phyloP scores from a whole-genome alignment of 1,140 invertebrate species.

The Panulirus ornatus region DNA sequence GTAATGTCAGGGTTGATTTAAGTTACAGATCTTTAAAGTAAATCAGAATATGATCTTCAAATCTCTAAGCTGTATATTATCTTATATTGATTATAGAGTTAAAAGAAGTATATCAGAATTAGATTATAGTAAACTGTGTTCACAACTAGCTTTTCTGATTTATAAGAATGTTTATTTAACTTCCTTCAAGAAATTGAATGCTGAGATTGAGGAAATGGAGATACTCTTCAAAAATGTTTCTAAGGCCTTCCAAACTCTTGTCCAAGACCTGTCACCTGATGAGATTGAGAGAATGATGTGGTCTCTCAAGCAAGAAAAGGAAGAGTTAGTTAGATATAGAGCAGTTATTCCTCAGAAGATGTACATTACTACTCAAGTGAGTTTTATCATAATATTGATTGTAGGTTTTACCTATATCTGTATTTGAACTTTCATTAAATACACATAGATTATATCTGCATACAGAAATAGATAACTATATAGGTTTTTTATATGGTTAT shows the following conservation, averaged over 20 bases:
- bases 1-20: too few relatives aligned
- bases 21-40: neutral
- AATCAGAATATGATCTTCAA: too few relatives aligned
- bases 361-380: constrained; percentile 66
- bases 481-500: too few relatives aligned
- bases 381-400: too few relatives aligned
- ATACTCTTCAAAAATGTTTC: constrained; percentile 92
- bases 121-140: neutral
- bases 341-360: constrained; percentile 69
- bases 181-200: constrained; percentile 81
- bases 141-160: too few relatives aligned
- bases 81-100: too few relatives aligned
- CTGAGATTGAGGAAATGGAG: constrained; percentile 91
- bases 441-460: too few relatives aligned
- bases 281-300: constrained; percentile 94
- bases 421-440: too few relatives aligned
- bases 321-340: constrained; percentile 68
- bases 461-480: too few relatives aligned
- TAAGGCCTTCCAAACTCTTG: constrained; percentile 92
- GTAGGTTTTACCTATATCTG: neutral
- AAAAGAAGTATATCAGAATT: too few relatives aligned
- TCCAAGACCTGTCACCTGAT: constrained; percentile 92
- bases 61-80: too few relatives aligned
- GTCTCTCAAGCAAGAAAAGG: constrained; percentile 86
- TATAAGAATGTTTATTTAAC: too few relatives aligned